Percentiles rank a stretch among this genome's conserved stretches.
phyloP scores from a whole-genome alignment of 2,888 invertebrate genomes.

The Tridacna crocea region DNA sequence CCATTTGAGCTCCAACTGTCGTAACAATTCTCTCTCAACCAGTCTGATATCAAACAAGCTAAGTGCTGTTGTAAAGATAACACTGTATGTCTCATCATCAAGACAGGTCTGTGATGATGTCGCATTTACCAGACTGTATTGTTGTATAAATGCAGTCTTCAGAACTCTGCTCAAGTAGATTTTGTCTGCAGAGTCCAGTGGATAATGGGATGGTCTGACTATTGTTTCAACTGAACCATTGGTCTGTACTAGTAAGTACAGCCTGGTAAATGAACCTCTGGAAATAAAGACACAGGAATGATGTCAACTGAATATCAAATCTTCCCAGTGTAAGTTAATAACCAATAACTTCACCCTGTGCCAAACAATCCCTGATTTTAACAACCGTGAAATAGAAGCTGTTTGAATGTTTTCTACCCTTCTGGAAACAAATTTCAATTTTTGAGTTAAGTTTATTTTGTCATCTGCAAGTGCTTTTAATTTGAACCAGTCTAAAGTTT shows the following conservation, averaged over 20 bases:
- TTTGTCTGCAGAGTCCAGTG: not conserved
- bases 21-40: not conserved
- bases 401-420: too few species aligned
- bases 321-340: too few species aligned
- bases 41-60: constrained; percentile 13
- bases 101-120: not conserved
- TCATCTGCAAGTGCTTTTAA: too few species aligned
- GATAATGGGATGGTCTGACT: constrained; percentile 12
- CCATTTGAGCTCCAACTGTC: constrained; percentile 11
- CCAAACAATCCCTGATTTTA: too few species aligned
- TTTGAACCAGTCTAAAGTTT: too few species aligned
- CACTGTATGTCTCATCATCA: not conserved
- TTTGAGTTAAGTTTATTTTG: too few species aligned
- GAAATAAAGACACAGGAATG: not conserved
- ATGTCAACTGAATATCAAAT: too few species aligned
- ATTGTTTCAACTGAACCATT: not conserved
- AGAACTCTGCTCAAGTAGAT: not conserved
- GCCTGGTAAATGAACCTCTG: constrained; percentile 12
- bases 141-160: not conserved
- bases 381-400: too few species aligned
- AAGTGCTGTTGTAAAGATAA: constrained; percentile 7
- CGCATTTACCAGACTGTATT: not conserved
- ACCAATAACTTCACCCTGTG: too few species aligned
- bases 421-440: too few species aligned
- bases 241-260: not conserved